Evolutionary conservation across 2,113 vertebrate genomes (phyloP), one percentile per base, ranked within the genome.

Genomic region (Lasiurus cinereus): DNA sequence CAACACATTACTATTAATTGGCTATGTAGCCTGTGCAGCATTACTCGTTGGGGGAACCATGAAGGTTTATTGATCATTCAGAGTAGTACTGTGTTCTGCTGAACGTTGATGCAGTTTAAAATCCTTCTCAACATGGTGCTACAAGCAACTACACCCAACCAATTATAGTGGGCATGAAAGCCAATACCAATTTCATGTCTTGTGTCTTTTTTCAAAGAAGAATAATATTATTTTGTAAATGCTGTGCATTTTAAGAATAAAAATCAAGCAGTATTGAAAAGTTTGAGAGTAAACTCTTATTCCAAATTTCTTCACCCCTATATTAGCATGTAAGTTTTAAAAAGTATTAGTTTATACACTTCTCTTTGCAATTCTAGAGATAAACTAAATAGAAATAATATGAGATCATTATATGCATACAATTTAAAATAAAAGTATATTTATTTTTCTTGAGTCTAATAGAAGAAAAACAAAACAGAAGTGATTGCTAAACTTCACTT

Each of bases 401-500:
- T 70, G 7, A 3, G 14, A 54, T 43, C 18, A 66, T 66, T 91
- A 22, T 69, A 62, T 79, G 36, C 14, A 46, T 19, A 8, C 5
- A 8, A 14, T 18, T 90, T 66, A 50, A 29, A 86, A 70, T 69
- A 93, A 93, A n/a, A n/a, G 0, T 39, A 31, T 24, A 70, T 36
- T 79, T 36, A 19, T 73, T 73, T 82, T 50, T 79, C 33, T 94
- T 89, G 48, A 94, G 10, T 78, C 22, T 43, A 83, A 73, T 79
- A 33, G 67, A 77, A 89, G 31, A n/a, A 54, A 83, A 59, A 86
- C 31, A n/a, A 54, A 66, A 4, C 11, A 46, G 19, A 82, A 84
- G 39, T 6, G 33, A 73, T 69, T 86, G 64, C n/a, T 54, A 2
- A 91, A 52, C 13, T 64, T 97, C 21, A 67, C 59, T 70, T 69